Evolutionary conservation across 2,797 vertebrate species (phyloP).

Genomic region (Sebastes iracundus): DNA sequence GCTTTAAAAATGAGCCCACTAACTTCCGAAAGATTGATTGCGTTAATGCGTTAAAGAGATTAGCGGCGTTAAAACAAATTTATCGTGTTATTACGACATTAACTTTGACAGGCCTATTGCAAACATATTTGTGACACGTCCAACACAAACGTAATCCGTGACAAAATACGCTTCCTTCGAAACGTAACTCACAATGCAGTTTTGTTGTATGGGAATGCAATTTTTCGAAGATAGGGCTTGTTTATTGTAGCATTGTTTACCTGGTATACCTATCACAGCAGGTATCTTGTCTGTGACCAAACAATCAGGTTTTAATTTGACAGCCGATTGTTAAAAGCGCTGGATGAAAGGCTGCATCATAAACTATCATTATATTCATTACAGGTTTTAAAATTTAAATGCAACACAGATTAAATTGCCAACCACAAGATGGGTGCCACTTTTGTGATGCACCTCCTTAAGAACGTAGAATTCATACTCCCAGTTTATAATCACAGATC

Average conservation of each 20-base stretch:
- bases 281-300: neutral
- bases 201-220: too few species aligned
- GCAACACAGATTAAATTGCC: neutral
- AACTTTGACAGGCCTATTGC: too few species aligned
- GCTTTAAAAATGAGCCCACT: too few species aligned
- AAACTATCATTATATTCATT: neutral
- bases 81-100: too few species aligned
- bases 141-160: too few species aligned
- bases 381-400: neutral
- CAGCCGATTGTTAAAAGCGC: neutral
- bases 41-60: too few species aligned
- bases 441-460: neutral
- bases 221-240: too few species aligned
- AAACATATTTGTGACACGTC: too few species aligned
- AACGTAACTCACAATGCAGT: too few species aligned
- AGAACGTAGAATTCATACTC: neutral
- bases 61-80: too few species aligned
- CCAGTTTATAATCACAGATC: neutral
- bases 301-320: neutral
- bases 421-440: neutral
- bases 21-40: too few species aligned
- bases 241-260: neutral
- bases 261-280: neutral
- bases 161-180: too few species aligned
- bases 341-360: neutral